These are phyloP conservation scores for Mesorhabditis spiculigera DNA, from an alignment of 2,888 invertebrate genomes.

Conservation along the genomic window DNA sequence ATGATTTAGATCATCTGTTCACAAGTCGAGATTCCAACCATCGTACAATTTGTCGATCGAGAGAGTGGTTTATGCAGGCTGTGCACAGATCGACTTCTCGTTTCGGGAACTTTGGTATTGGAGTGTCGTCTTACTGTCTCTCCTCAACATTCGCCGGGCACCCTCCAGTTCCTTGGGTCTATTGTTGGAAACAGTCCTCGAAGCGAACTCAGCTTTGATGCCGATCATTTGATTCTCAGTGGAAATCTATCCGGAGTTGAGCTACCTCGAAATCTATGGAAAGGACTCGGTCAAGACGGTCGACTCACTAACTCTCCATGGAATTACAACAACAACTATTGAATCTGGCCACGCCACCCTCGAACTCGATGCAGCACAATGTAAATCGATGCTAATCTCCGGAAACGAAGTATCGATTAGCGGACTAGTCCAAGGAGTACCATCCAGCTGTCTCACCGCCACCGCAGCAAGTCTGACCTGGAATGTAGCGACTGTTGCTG, in stretches of 20 bases:
- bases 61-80: neutral
- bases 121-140: slow-evolving; percentile 6
- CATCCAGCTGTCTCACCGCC: neutral
- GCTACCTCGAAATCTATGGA: neutral
- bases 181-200: slow-evolving; percentile 26
- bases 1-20: neutral
- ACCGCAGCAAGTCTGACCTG: neutral
- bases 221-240: slow-evolving; percentile 19
- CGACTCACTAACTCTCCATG: neutral
- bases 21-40: neutral
- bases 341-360: neutral
- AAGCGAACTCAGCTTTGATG: slow-evolving; percentile 32
- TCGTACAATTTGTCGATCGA: neutral
- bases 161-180: slow-evolving; percentile 20
- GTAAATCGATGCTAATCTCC: neutral
- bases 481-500: neutral
- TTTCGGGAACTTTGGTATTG: slow-evolving; percentile 7
- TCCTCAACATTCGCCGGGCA: neutral
- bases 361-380: neutral
- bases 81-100: neutral
- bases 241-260: slow-evolving; percentile 29
- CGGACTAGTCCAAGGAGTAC: neutral
- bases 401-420: neutral
- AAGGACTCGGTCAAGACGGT: neutral
- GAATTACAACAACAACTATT: neutral